Conservation (phyloP, 1,140 invertebrate genomes). For the Ips typographus region DNA sequence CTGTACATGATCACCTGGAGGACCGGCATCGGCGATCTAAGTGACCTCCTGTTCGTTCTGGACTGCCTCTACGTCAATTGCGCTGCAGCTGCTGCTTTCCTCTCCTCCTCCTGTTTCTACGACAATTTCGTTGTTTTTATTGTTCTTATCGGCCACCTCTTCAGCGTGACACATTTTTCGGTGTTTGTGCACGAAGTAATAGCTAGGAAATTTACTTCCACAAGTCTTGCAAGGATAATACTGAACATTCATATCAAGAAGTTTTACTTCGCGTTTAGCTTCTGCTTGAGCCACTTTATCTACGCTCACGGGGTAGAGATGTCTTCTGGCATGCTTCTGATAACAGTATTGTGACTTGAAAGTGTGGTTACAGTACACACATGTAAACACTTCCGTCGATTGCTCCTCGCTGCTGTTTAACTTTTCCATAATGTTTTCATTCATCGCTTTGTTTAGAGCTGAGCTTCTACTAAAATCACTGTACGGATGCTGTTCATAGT, state of each 20-base stretch:
- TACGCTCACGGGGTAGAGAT: constrained; percentile 59
- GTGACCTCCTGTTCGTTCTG: constrained; percentile 32
- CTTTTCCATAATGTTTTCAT: constrained; percentile 53
- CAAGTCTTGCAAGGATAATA: constrained; percentile 92
- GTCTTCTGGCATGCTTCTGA: constrained; percentile 74
- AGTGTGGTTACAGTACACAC: constrained; percentile 75
- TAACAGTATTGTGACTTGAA: constrained; percentile 84
- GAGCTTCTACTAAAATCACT: constrained; percentile 47
- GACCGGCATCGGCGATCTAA: neutral
- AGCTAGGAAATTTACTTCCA: constrained; percentile 88
- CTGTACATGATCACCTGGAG: neutral
- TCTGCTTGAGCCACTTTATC: constrained; percentile 44
- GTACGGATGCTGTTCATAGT: constrained; percentile 35
- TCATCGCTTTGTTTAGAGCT: constrained; percentile 55
- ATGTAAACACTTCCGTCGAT: constrained; percentile 61
- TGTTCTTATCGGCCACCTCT: constrained; percentile 53
- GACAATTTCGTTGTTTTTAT: constrained; percentile 48
- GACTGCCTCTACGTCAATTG: constrained; percentile 47
- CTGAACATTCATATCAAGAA: constrained; percentile 79
- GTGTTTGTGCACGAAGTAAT: constrained; percentile 92
- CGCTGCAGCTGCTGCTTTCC: constrained; percentile 40
- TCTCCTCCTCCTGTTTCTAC: constrained; percentile 35
- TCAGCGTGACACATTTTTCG: constrained; percentile 79
- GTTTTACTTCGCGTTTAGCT: constrained; percentile 59
- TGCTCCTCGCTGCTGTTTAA: constrained; percentile 46